phyloP scores from a whole-genome alignment of 2,113 vertebrate species.

The Toxostoma redivivum region DNA sequence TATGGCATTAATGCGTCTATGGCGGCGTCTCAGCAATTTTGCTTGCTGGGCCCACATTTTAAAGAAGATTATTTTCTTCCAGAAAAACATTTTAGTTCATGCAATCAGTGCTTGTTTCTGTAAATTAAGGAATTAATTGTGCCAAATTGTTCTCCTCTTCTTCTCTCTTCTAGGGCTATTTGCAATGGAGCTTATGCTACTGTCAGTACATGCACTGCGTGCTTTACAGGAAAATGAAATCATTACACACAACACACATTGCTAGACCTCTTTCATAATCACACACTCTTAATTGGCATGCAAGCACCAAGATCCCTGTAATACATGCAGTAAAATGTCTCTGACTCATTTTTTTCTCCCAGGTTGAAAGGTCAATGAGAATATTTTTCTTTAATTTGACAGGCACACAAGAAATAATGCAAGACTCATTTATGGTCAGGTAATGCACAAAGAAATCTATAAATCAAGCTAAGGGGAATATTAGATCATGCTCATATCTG shows the following conservation, averaged over 20 bases:
- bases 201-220: conserved; percentile 32
- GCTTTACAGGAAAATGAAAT: conserved; percentile 72
- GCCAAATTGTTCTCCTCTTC: conserved; percentile 59
- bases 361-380: conserved; percentile 79
- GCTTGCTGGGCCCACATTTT: conserved; percentile 1
- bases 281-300: conserved; percentile 72
- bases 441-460: conserved; percentile 79
- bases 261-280: conserved; percentile 62
- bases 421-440: conserved; percentile 73
- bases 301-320: conserved; percentile 52
- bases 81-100: conserved; percentile 39
- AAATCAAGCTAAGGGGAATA: conserved; percentile 76
- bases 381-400: conserved; percentile 81
- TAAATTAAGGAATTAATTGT: conserved; percentile 67
- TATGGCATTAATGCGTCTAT: background rate
- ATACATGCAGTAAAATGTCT: conserved; percentile 64
- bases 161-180: conserved; percentile 46
- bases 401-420: conserved; percentile 68
- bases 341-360: conserved; percentile 25
- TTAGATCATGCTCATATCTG: conserved; percentile 75
- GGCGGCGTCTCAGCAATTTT: background rate
- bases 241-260: conserved; percentile 67
- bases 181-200: conserved; percentile 54
- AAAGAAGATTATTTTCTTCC: conserved; percentile 40
- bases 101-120: conserved; percentile 48